Conservation (phyloP, 2,888 invertebrate genomes). For the Euclidia mi region DNA sequence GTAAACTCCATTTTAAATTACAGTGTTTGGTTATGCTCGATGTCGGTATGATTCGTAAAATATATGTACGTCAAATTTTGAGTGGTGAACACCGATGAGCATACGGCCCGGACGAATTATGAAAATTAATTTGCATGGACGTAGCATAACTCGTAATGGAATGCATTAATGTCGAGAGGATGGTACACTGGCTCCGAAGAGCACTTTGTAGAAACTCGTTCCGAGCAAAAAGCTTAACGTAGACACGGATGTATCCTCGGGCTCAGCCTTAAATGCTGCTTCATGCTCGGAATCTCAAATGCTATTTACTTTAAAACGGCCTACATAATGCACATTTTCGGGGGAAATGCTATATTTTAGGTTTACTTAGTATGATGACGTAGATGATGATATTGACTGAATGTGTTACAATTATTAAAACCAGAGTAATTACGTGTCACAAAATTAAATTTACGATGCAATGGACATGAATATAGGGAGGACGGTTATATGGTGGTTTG, state of each 20-base stretch:
- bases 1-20: too few species aligned
- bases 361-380: too few species aligned
- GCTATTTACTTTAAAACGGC: slow-evolving; percentile 39
- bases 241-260: slow-evolving; percentile 64
- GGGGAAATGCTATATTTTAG: slow-evolving; percentile 3
- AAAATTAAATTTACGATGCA: too few species aligned
- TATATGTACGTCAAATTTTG: too few species aligned
- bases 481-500: too few species aligned
- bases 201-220: slow-evolving; percentile 69
- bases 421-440: too few species aligned
- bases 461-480: too few species aligned
- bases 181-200: slow-evolving; percentile 62
- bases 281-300: slow-evolving; percentile 53
- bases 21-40: slow-evolving; percentile 67
- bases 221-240: slow-evolving; percentile 68
- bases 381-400: too few species aligned
- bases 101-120: slow-evolving; percentile 63
- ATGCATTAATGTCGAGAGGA: slow-evolving; percentile 76
- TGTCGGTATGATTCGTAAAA: too few species aligned
- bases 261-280: slow-evolving; percentile 60
- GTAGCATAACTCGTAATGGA: slow-evolving; percentile 74
- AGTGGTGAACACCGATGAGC: slow-evolving; percentile 54
- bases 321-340: slow-evolving; percentile 23
- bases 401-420: too few species aligned
- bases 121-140: slow-evolving; percentile 72